A percentile compares a stretch with the other conserved stretches of the same genome.
Conservation (phyloP, 2,113 vertebrate species). For the Erythrocercus mccallii region DNA sequence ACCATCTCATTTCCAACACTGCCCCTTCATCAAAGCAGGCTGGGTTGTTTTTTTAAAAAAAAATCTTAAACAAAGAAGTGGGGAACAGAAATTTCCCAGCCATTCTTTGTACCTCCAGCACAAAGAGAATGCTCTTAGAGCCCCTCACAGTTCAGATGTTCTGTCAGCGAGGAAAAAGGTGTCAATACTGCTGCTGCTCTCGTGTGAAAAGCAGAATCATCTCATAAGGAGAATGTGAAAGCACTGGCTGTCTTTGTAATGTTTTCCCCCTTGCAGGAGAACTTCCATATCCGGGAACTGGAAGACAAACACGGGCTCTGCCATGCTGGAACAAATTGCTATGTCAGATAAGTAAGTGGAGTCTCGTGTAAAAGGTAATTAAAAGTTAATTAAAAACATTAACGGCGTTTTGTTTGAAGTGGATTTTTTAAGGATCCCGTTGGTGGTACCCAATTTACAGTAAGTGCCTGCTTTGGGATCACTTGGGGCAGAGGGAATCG, state of each 20-base stretch:
- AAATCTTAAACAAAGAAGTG: neutral
- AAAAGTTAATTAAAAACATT: too few species aligned
- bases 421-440: fast-evolving
- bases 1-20: neutral
- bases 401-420: neutral
- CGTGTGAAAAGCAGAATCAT: neutral
- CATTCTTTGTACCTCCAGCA: neutral
- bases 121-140: neutral
- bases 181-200: neutral
- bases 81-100: neutral
- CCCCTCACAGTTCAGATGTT: fast-evolving
- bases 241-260: conserved; percentile 17
- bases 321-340: conserved; percentile 98
- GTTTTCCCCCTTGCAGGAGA: conserved; percentile 79
- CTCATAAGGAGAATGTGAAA: neutral
- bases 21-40: neutral
- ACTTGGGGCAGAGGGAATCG: neutral
- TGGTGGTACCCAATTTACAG: neutral
- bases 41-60: neutral
- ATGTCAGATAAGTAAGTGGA: conserved; percentile 95
- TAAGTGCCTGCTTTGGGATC: neutral
- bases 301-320: conserved; percentile 98
- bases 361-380: conserved; percentile 19
- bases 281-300: conserved; percentile 99
- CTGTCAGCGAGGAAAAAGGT: neutral